Base-by-base conservation (phyloP, 1,140 invertebrate species). In the Dreissena rostriformis region DNA sequence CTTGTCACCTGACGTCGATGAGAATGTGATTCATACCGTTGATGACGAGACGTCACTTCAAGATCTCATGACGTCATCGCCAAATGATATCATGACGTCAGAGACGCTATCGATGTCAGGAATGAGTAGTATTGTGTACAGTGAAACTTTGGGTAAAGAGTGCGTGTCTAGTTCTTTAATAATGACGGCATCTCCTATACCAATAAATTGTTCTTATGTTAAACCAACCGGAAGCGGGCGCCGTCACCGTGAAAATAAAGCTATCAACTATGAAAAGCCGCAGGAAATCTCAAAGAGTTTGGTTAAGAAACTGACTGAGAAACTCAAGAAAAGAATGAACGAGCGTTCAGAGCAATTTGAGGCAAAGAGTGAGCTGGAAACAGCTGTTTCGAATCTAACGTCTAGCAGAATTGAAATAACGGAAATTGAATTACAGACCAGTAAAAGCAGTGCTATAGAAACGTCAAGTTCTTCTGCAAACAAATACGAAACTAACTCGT, bases 271-370 rank as follows among this genome's bases (percentile, higher is more conserved):
- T 29, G 68, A 53, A 51, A 84, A 86, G 65, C 70, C 82, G 39
- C 66, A 80, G 22, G 85, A 82, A 70, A 15, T 83, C 7, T 82
- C 88, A 15, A 87, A 82, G 73, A 87, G 71, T 67, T 74, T 86
- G 67, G 68, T 82, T 29, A 82, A 86, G 75, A 79, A 84, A 72
- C 53, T 86, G 29, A 80, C 74, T 22, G 85, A 86, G 75, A 86
- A 88, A 75, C 77, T 86, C 22, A 70, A 84, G 52, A 86, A 85
- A 28, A 84, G 85, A 72, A 81, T 75, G 53, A 81, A 78, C 63
- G 55, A 77, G 71, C 77, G 82, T 66, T 52, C 79, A 11, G 29
- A 63, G n/a, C 17, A 68, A 53, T 22, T 53, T 55, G 29, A 22
- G 52, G 22, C 71, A 67, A 68, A 26, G 22, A 29, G 49, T 4